phyloP scores from a whole-genome alignment of 35 echinoderm and acorn worm genomes.

The Heliocidaris erythrogramma region DNA sequence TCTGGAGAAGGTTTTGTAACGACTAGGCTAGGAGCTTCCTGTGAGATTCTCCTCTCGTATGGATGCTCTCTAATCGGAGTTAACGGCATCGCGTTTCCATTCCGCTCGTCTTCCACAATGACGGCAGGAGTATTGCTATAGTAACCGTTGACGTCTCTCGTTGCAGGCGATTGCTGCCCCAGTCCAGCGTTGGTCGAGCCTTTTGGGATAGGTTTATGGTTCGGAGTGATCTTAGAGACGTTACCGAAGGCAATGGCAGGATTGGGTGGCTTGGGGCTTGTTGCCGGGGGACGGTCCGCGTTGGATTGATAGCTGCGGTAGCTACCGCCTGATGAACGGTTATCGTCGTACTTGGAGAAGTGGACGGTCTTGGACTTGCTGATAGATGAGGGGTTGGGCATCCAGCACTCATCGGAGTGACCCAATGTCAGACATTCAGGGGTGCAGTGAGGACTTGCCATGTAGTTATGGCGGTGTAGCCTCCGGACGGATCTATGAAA shows the following conservation, averaged over 20 bases:
- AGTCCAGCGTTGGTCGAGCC: background rate
- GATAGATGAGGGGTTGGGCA: constrained; percentile 28
- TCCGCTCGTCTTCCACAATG: constrained; percentile 18
- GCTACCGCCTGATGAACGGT: constrained; percentile 7
- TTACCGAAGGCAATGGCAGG: constrained; percentile 48
- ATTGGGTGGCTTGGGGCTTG: constrained; percentile 11
- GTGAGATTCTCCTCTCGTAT: background rate
- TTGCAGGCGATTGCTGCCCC: constrained; percentile 27
- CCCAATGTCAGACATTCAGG: constrained; percentile 80
- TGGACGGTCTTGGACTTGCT: constrained; percentile 58
- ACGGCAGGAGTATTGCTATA: background rate
- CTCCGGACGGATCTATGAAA: constrained; percentile 36
- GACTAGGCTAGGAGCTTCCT: constrained; percentile 25
- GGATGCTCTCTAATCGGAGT: constrained; percentile 58
- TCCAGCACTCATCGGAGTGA: constrained; percentile 86
- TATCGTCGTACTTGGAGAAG: constrained; percentile 33
- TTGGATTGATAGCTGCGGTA: constrained; percentile 32
- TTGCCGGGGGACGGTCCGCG: constrained; percentile 16
- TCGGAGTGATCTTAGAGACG: background rate
- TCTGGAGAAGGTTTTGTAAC: constrained; percentile 24
- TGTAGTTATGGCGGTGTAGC: constrained; percentile 57
- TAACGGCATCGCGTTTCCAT: constrained; percentile 30
- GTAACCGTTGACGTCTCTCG: constrained; percentile 12
- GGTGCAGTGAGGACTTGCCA: constrained; percentile 73
- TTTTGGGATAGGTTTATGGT: constrained; percentile 29